A percentile compares a stretch with the other conserved stretches of the same genome.
Conservation (phyloP, 2,888 invertebrate genomes). For the Sphaeridia pumilis region DNA sequence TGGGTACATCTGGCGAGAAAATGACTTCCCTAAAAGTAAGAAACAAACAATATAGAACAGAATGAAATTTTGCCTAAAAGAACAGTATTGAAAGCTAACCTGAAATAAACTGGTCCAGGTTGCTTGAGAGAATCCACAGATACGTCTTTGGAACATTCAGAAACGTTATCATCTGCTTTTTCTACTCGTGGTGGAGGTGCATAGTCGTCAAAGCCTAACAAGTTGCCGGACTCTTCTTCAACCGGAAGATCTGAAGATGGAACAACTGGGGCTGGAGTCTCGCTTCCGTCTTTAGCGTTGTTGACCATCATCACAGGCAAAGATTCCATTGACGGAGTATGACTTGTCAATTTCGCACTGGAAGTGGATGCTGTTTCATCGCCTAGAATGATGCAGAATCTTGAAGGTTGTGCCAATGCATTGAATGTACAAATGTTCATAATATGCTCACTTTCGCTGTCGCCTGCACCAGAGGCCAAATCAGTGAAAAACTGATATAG, state of each 20-base stretch:
- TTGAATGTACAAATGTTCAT: background rate
- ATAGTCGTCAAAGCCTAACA: constrained; percentile 24
- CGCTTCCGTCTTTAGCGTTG: constrained; percentile 15
- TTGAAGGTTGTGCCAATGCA: too few species aligned
- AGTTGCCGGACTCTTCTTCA: constrained; percentile 21
- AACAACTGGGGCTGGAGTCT: too few species aligned
- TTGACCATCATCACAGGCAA: constrained; percentile 60
- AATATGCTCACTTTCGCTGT: constrained; percentile 22
- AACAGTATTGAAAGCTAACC: constrained; percentile 45
- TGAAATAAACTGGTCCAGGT: constrained; percentile 54
- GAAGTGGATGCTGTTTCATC: constrained; percentile 15
- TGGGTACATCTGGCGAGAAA: constrained; percentile 84
- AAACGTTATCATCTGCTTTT: constrained; percentile 27
- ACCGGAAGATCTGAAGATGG: background rate
- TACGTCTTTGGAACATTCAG: constrained; percentile 31
- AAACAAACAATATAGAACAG: background rate
- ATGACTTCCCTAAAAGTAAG: constrained; percentile 44
- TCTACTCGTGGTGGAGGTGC: constrained; percentile 4
- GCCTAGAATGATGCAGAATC: background rate
- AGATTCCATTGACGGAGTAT: constrained; percentile 47
- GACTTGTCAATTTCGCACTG: constrained; percentile 49
- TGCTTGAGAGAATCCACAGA: constrained; percentile 32
- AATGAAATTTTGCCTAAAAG: background rate
- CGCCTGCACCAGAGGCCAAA: constrained; percentile 21
- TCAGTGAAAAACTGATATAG: constrained; percentile 41